Percentiles rank a stretch among this genome's conserved stretches.
Conservation (phyloP, 37 sponge, comb jelly and placozoan species). For the Mnemiopsis leidyi region DNA sequence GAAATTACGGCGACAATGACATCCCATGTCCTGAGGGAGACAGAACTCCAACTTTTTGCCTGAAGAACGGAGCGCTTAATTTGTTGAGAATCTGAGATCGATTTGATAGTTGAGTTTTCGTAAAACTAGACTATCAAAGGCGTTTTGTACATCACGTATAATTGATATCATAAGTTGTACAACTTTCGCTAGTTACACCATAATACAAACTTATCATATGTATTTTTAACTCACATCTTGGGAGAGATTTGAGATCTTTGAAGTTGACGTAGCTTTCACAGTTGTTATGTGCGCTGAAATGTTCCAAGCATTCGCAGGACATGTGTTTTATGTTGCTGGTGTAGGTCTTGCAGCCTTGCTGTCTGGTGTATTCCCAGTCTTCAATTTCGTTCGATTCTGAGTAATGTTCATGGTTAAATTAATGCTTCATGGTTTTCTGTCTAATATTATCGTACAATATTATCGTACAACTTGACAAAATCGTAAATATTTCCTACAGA, state of each 20-base stretch:
- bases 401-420: no score
- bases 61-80: not conserved
- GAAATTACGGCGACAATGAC: not conserved
- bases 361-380: not conserved
- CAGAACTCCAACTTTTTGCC: not conserved
- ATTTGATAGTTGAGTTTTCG: no score
- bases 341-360: not conserved
- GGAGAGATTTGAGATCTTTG: not conserved
- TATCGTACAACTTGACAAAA: no score
- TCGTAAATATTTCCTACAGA: no score
- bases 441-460: no score
- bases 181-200: no score
- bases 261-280: not conserved
- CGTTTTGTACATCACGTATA: no score
- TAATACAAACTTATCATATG: no score
- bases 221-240: conserved; percentile 7
- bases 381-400: not conserved
- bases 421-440: no score
- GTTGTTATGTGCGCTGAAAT: not conserved
- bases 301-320: conserved; percentile 4
- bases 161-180: no score
- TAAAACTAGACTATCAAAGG: no score
- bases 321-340: not conserved
- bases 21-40: not conserved
- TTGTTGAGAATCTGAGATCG: no score